Conservation (phyloP, 2,888 invertebrate species). For the Allolobophora icterica region DNA sequence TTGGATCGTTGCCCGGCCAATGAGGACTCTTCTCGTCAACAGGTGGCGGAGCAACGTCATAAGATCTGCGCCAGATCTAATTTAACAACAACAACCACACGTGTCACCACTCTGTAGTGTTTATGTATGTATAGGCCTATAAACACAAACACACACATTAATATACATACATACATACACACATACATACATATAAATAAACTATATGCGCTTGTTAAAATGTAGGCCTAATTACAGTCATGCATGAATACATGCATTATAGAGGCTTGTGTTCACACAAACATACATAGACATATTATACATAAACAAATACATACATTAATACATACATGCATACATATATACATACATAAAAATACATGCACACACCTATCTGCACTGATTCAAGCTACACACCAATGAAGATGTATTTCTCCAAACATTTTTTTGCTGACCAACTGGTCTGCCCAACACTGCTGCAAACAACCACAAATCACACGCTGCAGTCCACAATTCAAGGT, state of each 20-base stretch:
- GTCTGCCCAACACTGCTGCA: background rate
- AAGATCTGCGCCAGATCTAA: slow-evolving; percentile 66
- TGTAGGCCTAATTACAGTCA: too few species aligned
- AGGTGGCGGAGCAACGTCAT: slow-evolving; percentile 64
- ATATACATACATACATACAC: background rate
- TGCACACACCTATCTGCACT: too few species aligned
- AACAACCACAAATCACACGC: background rate
- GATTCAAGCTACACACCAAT: background rate
- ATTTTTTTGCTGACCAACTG: background rate
- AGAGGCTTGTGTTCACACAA: too few species aligned
- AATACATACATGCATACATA: too few species aligned
- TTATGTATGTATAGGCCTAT: background rate
- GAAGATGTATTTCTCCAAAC: background rate
- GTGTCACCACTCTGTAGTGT: background rate
- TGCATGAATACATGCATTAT: too few species aligned
- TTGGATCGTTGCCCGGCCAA: slow-evolving; percentile 60
- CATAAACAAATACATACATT: too few species aligned
- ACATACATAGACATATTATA: too few species aligned
- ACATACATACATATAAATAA: background rate
- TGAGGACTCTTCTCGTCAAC: slow-evolving; percentile 55
- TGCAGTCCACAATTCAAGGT: too few species aligned
- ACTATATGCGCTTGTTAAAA: too few species aligned
- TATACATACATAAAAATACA: too few species aligned
- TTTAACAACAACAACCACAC: background rate
- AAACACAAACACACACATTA: background rate